These are phyloP conservation scores for Dasyurus viverrinus DNA, from an alignment of 2,113 vertebrate species.

Conservation along the genomic window DNA sequence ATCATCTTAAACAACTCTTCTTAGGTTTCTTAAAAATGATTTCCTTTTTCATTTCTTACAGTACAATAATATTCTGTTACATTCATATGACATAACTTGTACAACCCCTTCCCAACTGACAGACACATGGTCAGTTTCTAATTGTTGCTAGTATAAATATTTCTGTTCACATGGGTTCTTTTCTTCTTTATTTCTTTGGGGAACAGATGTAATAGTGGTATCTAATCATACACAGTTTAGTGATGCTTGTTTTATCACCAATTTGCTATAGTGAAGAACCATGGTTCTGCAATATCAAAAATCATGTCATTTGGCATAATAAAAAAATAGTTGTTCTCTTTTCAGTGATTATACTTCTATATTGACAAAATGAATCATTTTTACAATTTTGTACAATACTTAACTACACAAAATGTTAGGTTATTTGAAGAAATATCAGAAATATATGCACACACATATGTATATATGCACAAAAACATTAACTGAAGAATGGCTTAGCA, in stretches of 20 bases:
- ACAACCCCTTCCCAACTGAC: not conserved
- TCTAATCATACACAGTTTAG: no score
- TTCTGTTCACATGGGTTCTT: no score
- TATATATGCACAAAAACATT: no score
- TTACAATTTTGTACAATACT: constrained; percentile 54
- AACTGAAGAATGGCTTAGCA: no score
- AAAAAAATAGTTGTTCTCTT: constrained; percentile 35
- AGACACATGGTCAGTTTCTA: no score
- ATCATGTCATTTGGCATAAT: constrained; percentile 44
- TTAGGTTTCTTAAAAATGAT: not conserved
- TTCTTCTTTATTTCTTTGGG: no score
- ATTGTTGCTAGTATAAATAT: no score
- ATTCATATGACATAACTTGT: not conserved
- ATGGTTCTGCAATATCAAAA: not conserved
- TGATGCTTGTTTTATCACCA: not conserved
- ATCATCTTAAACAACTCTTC: not conserved
- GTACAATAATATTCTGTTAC: not conserved
- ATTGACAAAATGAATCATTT: constrained; percentile 53
- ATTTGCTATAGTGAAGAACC: constrained; percentile 23
- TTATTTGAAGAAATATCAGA: constrained; percentile 66
- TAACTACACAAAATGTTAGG: constrained; percentile 42
- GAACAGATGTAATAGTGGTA: no score
- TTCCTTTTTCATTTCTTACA: not conserved
- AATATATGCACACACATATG: not conserved
- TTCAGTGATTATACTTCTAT: constrained; percentile 54